Conservation (phyloP, 2,797 vertebrate genomes). For the Avahi laniger region DNA sequence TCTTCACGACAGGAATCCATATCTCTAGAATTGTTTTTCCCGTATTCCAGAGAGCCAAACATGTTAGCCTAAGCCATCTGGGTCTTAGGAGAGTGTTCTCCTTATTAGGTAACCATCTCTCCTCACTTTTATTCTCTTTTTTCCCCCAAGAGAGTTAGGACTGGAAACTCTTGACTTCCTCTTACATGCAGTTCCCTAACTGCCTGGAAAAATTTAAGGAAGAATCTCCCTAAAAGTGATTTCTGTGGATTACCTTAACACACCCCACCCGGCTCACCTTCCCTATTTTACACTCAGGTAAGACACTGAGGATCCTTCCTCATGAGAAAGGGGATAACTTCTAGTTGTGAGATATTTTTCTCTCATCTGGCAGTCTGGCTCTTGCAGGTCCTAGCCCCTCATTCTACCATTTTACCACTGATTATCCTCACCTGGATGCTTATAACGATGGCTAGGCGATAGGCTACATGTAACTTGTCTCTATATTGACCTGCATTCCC, state of each 20-base stretch:
- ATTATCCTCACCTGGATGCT: background rate
- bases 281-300: background rate
- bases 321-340: background rate
- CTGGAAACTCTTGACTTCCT: background rate
- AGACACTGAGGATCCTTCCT: background rate
- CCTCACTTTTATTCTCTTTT: background rate
- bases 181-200: background rate
- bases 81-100: background rate
- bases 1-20: background rate
- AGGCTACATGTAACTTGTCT: background rate
- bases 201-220: background rate
- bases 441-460: background rate
- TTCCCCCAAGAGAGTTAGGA: background rate
- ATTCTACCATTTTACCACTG: background rate
- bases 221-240: background rate
- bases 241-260: background rate
- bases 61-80: background rate
- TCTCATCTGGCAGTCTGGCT: background rate
- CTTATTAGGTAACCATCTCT: background rate
- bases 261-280: background rate
- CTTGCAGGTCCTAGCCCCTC: background rate
- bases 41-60: background rate
- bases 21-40: background rate
- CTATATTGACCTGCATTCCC: background rate
- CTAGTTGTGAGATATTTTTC: background rate